Base-by-base conservation (phyloP, 2,797 vertebrate genomes). In the Spinibarbus caldwelli region DNA sequence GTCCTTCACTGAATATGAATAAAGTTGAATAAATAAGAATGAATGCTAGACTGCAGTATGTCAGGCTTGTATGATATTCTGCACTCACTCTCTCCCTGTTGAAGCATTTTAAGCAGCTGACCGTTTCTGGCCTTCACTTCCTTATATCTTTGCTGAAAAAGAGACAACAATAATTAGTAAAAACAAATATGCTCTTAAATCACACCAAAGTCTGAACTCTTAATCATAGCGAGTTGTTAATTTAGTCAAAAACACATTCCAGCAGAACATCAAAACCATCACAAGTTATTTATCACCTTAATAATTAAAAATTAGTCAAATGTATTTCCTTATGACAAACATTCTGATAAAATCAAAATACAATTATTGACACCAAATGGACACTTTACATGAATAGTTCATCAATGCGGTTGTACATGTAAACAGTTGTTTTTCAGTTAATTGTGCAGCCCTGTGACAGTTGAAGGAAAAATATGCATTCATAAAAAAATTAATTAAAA, bases 71-170 rank as follows among this genome's bases (percentile, higher is more conserved):
- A 11, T 54, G 26, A 26, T 5, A 19, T 73, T 59, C 23, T 67
- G 17, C 86, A 96, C 98, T 98, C 94, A 99, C 98, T 98, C 93
- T 99, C 97, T 91, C 97, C 97, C 92, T 99, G 97, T 85, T 97
- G 97, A 71, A 99, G 96, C 97, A 99, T 98, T 93, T 97, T 98
- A 78, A 99, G 89, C 87, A 99, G 95, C 90, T 97, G 96, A 83
- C 96, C 90, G 93, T 99, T 99, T 95, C 97, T 96, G 88, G 95
- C 95, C 91, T 99, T 98, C 85, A 98, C 97, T 93, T 98, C 97
- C 94, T 96, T 98, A 93, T 97, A 98, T 90, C 97, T 97, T 68
- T 85, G 92, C 97, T 99, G 92, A 68, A 73, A 75, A 83, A 5
- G 82, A 6, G 19, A 6, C 0, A 76, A 19, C 21, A 3, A 64